Conservation (phyloP, 2,113 vertebrate species). For the Rhinolophus ferrumequinum region DNA sequence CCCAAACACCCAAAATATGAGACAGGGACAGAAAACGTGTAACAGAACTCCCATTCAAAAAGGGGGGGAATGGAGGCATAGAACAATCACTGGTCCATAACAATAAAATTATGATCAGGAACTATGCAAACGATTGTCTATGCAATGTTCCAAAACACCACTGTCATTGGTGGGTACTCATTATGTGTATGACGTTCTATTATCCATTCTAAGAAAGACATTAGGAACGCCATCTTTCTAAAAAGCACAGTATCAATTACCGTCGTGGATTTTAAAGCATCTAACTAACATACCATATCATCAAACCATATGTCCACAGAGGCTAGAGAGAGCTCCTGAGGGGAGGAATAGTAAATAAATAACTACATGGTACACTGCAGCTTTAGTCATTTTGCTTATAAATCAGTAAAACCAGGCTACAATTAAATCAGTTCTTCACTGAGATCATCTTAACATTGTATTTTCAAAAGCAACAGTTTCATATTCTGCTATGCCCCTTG, state of each 20-base stretch:
- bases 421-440: not conserved
- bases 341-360: not conserved
- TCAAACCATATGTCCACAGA: not conserved
- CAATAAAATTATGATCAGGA: not conserved
- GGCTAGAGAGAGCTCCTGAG: not conserved
- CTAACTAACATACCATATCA: not conserved
- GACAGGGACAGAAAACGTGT: not conserved
- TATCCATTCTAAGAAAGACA: not conserved
- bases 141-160: not conserved
- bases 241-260: not conserved
- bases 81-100: not conserved
- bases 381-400: slow-evolving; percentile 48
- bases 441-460: slow-evolving; percentile 18
- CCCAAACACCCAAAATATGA: not conserved
- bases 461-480: slow-evolving; percentile 4
- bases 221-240: not conserved
- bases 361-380: not conserved
- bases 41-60: not conserved
- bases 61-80: not conserved
- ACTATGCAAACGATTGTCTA: not conserved
- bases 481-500: not conserved
- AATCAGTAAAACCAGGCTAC: slow-evolving; percentile 28
- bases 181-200: not conserved
- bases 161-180: not conserved
- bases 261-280: not conserved